Evolutionary conservation across 1,140 invertebrate species (phyloP).

Genomic region (Scaptodrosophila lebanonensis): DNA sequence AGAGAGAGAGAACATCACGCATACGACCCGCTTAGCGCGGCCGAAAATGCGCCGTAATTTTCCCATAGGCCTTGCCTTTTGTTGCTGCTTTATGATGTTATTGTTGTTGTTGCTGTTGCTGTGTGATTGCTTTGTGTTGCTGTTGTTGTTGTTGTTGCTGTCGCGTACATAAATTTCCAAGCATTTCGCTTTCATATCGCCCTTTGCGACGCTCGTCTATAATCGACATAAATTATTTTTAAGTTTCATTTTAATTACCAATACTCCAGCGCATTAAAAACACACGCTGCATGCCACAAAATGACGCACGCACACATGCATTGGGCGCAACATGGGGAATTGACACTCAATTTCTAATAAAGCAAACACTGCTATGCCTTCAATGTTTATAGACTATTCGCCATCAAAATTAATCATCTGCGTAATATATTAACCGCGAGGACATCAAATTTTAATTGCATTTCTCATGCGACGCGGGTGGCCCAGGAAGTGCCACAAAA

Average conservation of each 20-base stretch:
- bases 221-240: constrained; percentile 19
- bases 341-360: constrained; percentile 54
- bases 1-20: constrained; percentile 53
- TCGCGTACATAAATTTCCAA: constrained; percentile 24
- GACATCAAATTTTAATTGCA: constrained; percentile 59
- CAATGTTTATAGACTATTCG: constrained; percentile 28
- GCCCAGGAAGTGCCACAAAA: too few relatives aligned
- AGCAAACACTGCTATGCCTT: constrained; percentile 34
- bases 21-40: constrained; percentile 47
- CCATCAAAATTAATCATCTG: constrained; percentile 52
- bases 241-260: constrained; percentile 50
- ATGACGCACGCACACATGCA: constrained; percentile 15
- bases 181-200: constrained; percentile 4
- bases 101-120: constrained; percentile 37
- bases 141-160: constrained; percentile 37
- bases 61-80: not conserved
- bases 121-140: not conserved
- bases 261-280: constrained; percentile 59
- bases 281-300: constrained; percentile 43
- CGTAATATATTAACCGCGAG: constrained; percentile 47
- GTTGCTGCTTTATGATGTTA: constrained; percentile 23
- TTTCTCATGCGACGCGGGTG: too few relatives aligned
- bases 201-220: not conserved
- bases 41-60: not conserved
- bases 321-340: too few relatives aligned